Conservation (phyloP, 64 coral and sea anemone genomes). For the Exaiptasia diaphana region DNA sequence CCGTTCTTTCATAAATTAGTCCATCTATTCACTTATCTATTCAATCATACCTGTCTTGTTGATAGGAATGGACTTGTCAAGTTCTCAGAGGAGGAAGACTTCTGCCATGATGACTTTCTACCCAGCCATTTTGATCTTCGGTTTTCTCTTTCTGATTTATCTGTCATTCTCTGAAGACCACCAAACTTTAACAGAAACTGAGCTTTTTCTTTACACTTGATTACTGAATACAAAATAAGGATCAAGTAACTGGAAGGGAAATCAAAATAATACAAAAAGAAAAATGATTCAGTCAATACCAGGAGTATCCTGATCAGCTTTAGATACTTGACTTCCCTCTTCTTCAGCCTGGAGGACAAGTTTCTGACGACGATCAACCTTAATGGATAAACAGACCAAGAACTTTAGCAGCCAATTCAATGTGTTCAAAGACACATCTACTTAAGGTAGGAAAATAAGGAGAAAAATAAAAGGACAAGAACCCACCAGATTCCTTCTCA, state of each 20-base stretch:
- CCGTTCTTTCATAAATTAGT: no score
- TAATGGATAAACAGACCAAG: background rate
- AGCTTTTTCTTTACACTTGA: slow-evolving; percentile 86
- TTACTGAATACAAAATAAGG: slow-evolving; percentile 40
- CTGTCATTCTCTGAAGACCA: slow-evolving; percentile 85
- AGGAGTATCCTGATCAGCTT: slow-evolving; percentile 71
- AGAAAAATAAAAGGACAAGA: no score
- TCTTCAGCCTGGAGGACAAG: slow-evolving; percentile 90
- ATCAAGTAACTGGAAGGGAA: background rate
- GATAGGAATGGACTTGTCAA: background rate
- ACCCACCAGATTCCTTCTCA: slow-evolving; percentile 86
- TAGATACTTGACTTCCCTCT: slow-evolving; percentile 40
- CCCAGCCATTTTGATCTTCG: slow-evolving; percentile 73
- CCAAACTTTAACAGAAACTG: slow-evolving; percentile 94
- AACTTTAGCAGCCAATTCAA: background rate
- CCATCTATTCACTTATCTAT: no score
- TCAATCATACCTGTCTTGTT: slow-evolving; percentile 45
- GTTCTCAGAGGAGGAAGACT: slow-evolving; percentile 60
- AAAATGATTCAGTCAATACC: slow-evolving; percentile 18
- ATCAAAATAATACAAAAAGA: background rate
- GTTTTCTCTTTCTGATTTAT: slow-evolving; percentile 77
- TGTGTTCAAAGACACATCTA: no score
- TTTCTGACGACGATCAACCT: slow-evolving; percentile 95
- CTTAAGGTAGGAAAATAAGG: no score
- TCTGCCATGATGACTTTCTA: slow-evolving; percentile 89